Conservation (phyloP, 2,113 vertebrate species). For the Malurus elegans region DNA sequence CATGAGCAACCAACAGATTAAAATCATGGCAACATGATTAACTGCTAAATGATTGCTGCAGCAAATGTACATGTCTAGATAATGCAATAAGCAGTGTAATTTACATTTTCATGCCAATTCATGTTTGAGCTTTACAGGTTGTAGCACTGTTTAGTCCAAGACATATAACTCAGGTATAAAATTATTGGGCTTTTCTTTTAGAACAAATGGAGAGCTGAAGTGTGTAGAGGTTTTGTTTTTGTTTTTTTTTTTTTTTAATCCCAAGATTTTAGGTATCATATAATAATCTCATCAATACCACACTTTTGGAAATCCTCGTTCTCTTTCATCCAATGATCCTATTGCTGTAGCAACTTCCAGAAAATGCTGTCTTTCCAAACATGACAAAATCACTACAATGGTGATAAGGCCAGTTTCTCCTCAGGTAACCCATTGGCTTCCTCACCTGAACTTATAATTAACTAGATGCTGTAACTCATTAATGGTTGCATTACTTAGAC, state of each 20-base stretch:
- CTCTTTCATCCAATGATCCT: background rate
- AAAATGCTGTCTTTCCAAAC: background rate
- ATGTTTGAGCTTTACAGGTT: background rate
- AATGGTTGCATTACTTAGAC: background rate
- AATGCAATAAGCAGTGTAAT: background rate
- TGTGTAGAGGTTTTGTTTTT: background rate
- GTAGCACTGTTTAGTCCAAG: background rate
- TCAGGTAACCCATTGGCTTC: background rate
- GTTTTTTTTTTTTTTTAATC: background rate
- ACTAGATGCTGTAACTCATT: background rate
- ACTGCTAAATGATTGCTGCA: background rate
- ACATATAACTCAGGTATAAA: background rate
- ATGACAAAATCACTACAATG: background rate
- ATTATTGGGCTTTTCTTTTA: background rate
- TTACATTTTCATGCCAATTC: background rate
- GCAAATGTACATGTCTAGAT: background rate
- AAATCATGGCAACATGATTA: background rate
- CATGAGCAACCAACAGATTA: background rate
- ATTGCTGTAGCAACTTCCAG: background rate
- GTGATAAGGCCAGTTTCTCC: background rate
- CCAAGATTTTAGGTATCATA: background rate
- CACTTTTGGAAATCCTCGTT: background rate
- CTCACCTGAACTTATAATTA: background rate
- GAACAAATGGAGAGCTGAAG: background rate
- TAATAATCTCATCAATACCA: background rate